These are phyloP conservation scores for Porites lutea DNA, from an alignment of 64 coral and sea anemone genomes.

Conservation along the genomic window DNA sequence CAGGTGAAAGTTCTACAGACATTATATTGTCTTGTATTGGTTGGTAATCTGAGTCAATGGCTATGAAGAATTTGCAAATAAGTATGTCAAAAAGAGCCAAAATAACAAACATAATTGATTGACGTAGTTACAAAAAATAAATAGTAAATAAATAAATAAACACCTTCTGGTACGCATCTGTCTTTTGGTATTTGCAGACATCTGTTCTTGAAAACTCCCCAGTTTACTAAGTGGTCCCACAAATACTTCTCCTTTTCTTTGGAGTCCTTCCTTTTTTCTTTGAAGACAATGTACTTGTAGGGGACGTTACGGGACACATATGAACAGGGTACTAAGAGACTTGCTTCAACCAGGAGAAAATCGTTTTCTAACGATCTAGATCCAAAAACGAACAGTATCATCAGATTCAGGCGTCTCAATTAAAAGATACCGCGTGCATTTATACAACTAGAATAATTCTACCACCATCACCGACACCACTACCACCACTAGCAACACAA, in stretches of 20 bases:
- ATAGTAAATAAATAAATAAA: not conserved
- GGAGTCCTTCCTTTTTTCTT: not conserved
- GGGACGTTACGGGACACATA: not conserved
- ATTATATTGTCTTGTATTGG: too few relatives aligned
- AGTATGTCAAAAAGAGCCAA: too few relatives aligned
- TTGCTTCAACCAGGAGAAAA: not conserved
- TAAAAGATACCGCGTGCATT: too few relatives aligned
- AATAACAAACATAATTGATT: not conserved
- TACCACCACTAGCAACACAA: too few relatives aligned
- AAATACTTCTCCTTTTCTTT: not conserved
- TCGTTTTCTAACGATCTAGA: not conserved
- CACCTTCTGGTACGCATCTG: not conserved
- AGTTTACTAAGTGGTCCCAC: not conserved
- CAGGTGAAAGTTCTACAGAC: too few relatives aligned
- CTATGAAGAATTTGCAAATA: too few relatives aligned
- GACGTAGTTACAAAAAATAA: not conserved
- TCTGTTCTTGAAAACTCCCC: not conserved
- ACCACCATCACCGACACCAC: too few relatives aligned
- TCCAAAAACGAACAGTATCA: not conserved
- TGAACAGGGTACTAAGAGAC: not conserved
- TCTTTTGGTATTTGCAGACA: constrained; percentile 7
- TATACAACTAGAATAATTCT: too few relatives aligned
- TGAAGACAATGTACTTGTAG: constrained; percentile 12
- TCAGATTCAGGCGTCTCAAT: too few relatives aligned
- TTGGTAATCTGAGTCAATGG: too few relatives aligned